These are phyloP conservation scores for Anthrax anthrax DNA, from an alignment of 2,888 invertebrate genomes.

Conservation along the genomic window DNA sequence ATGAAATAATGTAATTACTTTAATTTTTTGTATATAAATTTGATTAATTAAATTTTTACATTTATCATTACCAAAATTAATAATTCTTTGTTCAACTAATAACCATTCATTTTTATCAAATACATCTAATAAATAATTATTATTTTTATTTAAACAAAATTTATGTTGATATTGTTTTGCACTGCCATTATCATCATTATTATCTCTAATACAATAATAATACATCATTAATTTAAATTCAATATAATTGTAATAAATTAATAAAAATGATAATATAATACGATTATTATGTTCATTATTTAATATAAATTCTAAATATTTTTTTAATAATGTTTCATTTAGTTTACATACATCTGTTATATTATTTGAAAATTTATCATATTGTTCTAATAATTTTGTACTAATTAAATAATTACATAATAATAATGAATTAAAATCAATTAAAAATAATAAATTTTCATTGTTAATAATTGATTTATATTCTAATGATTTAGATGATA, in stretches of 20 bases:
- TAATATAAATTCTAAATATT: conserved; percentile 24
- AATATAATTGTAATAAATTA: conserved; percentile 21
- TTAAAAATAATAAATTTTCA: conserved; percentile 21
- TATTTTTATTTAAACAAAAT: neutral
- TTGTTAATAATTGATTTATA: conserved; percentile 2
- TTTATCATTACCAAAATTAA: conserved; percentile 27
- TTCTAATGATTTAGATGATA: neutral
- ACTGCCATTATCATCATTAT: conserved; percentile 9
- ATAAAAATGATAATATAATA: conserved; percentile 27
- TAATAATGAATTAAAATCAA: conserved; percentile 26
- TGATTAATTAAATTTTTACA: conserved; percentile 26
- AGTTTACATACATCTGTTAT: conserved; percentile 17
- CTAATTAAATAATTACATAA: conserved; percentile 27
- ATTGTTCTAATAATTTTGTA: conserved; percentile 25
- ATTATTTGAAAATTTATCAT: conserved; percentile 23
- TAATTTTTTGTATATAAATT: conserved; percentile 21
- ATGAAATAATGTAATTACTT: conserved; percentile 14
- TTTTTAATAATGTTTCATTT: conserved; percentile 18
- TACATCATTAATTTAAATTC: conserved; percentile 21
- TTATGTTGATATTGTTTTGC: too few species aligned
- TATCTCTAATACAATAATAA: conserved; percentile 28
- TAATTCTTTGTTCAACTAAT: conserved; percentile 27
- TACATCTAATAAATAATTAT: conserved; percentile 19
- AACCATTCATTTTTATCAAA: conserved; percentile 25
- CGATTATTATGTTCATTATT: conserved; percentile 25